These are phyloP conservation scores for Aurelia aurita complex sp. Pacific DNA, from an alignment of 30 jellyfish, hydroid and myxozoan genomes.

Conservation along the genomic window DNA sequence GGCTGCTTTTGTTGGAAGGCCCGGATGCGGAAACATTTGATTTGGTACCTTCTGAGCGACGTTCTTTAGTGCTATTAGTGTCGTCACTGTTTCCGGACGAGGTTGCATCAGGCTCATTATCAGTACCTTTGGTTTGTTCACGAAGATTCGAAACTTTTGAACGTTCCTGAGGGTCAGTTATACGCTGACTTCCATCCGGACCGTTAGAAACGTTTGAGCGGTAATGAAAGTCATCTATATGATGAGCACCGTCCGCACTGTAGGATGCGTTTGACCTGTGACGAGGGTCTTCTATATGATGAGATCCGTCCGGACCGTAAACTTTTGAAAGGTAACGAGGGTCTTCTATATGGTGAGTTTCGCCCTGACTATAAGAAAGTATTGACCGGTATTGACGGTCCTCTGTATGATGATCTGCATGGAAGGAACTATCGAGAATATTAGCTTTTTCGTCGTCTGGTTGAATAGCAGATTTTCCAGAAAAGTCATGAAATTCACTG, in stretches of 20 bases:
- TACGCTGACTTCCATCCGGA: neutral
- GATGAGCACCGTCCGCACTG: slow-evolving; percentile 52
- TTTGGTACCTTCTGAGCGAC: neutral
- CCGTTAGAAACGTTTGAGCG: slow-evolving; percentile 48
- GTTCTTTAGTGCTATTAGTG: neutral
- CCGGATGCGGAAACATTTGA: neutral
- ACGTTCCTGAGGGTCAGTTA: too few relatives aligned
- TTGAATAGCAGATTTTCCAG: slow-evolving; percentile 57
- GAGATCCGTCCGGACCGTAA: neutral
- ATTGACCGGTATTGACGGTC: slow-evolving; percentile 31
- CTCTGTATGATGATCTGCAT: slow-evolving; percentile 41
- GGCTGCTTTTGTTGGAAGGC: neutral
- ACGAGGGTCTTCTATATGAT: slow-evolving; percentile 49
- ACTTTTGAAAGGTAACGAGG: too few relatives aligned
- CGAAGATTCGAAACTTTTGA: too few relatives aligned
- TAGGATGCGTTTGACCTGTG: slow-evolving; percentile 38
- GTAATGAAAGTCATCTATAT: slow-evolving; percentile 40
- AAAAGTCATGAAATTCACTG: slow-evolving; percentile 41
- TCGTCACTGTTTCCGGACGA: neutral
- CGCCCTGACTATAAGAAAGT: slow-evolving; percentile 29
- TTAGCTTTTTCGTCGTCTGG: slow-evolving; percentile 65
- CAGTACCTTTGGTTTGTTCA: slow-evolving; percentile 31
- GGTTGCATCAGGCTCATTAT: slow-evolving; percentile 30
- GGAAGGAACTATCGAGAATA: slow-evolving; percentile 46
- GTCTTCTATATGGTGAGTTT: too few relatives aligned